Evolutionary conservation across 2,797 vertebrate species (phyloP).

Genomic region (Pangasius krempfi): DNA sequence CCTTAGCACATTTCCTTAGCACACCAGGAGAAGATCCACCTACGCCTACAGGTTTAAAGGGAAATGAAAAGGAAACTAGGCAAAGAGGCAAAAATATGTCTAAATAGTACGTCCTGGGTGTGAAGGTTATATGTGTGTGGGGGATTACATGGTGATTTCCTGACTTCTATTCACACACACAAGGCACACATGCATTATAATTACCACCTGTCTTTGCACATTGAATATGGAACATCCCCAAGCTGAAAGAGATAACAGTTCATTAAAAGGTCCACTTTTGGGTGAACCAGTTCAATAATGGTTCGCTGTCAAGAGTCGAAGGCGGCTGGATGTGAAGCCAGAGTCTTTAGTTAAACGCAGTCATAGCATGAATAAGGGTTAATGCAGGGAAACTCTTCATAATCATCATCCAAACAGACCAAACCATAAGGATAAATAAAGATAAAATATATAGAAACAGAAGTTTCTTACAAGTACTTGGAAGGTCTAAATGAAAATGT

Average conservation of each 20-base stretch:
- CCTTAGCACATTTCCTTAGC: no score
- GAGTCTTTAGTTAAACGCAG: neutral
- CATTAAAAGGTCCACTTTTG: neutral
- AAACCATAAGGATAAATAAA: neutral
- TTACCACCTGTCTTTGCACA: neutral
- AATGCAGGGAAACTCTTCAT: neutral
- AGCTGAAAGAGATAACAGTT: neutral
- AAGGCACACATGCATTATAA: neutral
- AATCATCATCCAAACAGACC: neutral
- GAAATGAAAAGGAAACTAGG: neutral
- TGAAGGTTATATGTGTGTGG: neutral
- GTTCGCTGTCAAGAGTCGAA: neutral
- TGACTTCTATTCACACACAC: slow-evolving; percentile 18
- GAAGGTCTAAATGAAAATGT: no score
- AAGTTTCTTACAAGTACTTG: no score
- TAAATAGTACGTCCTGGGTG: neutral
- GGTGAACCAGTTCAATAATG: neutral
- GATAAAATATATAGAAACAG: no score
- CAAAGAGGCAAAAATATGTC: slow-evolving; percentile 7
- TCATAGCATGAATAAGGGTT: neutral
- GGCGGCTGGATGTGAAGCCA: neutral
- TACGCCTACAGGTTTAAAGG: neutral
- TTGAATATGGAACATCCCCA: no score
- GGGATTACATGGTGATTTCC: neutral
- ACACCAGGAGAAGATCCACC: neutral